phyloP scores from a whole-genome alignment of 2,797 vertebrate species.

The Meriones psammophilus region DNA sequence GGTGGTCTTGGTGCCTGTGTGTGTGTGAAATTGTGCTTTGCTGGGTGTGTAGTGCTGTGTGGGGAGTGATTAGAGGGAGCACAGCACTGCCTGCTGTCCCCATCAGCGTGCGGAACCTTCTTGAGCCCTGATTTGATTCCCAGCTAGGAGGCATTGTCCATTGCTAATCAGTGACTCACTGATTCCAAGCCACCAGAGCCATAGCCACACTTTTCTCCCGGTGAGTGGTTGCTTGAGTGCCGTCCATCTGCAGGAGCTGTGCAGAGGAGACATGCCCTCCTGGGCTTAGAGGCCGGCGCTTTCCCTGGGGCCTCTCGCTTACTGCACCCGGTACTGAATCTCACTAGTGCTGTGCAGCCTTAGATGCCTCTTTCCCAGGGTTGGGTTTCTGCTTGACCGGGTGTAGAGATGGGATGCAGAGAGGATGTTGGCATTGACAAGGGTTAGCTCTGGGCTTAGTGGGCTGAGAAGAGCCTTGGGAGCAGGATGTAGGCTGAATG shows the following conservation, averaged over 20 bases:
- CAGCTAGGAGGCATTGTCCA: neutral
- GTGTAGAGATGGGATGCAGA: neutral
- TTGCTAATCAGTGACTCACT: constrained; percentile 26
- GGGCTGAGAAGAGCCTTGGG: neutral
- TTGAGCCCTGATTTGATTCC: neutral
- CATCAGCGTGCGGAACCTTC: neutral
- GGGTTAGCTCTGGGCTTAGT: neutral
- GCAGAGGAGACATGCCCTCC: neutral
- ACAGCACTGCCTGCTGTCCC: neutral
- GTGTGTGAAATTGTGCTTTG: neutral
- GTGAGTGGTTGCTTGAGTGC: neutral
- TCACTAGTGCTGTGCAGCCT: neutral
- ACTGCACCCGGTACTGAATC: neutral
- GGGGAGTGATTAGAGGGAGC: neutral
- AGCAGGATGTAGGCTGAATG: neutral
- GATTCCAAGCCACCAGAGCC: neutral
- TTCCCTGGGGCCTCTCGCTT: neutral
- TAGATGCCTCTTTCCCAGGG: neutral
- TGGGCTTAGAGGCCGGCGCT: neutral
- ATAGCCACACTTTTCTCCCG: neutral
- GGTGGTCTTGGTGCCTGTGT: neutral
- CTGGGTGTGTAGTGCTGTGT: neutral
- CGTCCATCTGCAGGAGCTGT: neutral
- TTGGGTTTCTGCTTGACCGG: neutral
- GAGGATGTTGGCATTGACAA: neutral